phyloP scores from a whole-genome alignment of 2,888 invertebrate species.

The Lapara coniferarum region DNA sequence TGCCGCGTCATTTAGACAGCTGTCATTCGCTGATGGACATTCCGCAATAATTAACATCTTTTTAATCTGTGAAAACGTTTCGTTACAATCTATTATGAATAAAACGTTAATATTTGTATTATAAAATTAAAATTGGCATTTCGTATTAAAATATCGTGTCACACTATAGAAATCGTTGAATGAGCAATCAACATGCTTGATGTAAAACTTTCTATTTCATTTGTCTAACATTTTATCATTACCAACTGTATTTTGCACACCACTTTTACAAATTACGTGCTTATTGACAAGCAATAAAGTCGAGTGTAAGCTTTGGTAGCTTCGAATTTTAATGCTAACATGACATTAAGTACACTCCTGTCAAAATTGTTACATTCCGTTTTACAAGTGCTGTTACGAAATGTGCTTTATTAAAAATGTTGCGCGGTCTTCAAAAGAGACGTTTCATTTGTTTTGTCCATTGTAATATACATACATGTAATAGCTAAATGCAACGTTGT shows the following conservation, averaged over 20 bases:
- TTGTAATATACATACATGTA: slow-evolving; percentile 38
- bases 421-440: slow-evolving; percentile 37
- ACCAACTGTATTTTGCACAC: slow-evolving; percentile 35
- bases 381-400: slow-evolving; percentile 54
- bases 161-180: slow-evolving; percentile 46
- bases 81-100: not conserved
- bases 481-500: slow-evolving; percentile 21
- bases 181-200: slow-evolving; percentile 52
- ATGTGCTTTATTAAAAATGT: slow-evolving; percentile 54
- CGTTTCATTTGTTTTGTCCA: slow-evolving; percentile 43
- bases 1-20: slow-evolving; percentile 43
- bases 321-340: slow-evolving; percentile 44
- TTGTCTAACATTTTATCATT: slow-evolving; percentile 52
- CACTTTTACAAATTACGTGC: slow-evolving; percentile 26
- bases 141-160: slow-evolving; percentile 32
- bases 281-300: slow-evolving; percentile 34
- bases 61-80: slow-evolving; percentile 8
- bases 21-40: slow-evolving; percentile 41
- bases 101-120: slow-evolving; percentile 1
- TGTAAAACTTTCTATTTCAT: slow-evolving; percentile 64
- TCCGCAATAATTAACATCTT: slow-evolving; percentile 30
- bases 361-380: slow-evolving; percentile 54
- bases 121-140: slow-evolving; percentile 6
- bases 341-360: slow-evolving; percentile 61
- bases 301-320: slow-evolving; percentile 33